A percentile compares a stretch with the other conserved stretches of the same genome.
Evolutionary conservation across 2,797 vertebrate species (phyloP).

Genomic region (Pseudomugil gertrudae): DNA sequence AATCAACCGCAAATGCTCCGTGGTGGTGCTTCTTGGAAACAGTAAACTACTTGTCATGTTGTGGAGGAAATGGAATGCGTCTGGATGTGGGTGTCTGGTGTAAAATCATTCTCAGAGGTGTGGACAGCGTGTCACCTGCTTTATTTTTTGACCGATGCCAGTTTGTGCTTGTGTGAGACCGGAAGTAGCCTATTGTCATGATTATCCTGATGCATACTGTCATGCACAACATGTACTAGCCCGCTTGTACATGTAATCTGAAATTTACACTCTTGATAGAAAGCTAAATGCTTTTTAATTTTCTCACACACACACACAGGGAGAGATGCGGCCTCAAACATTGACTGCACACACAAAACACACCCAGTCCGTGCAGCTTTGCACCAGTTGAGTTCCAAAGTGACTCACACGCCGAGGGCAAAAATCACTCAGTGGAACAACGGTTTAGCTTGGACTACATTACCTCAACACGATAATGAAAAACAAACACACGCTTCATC

Average conservation of each 20-base stretch:
- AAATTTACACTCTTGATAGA: conserved; percentile 27
- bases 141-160: conserved; percentile 26
- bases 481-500: neutral
- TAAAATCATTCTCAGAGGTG: conserved; percentile 30
- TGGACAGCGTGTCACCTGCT: conserved; percentile 31
- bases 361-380: conserved; percentile 13
- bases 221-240: conserved; percentile 6
- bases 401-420: conserved; percentile 25
- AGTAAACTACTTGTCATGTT: conserved; percentile 53
- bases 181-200: conserved; percentile 29
- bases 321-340: neutral
- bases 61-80: conserved; percentile 29
- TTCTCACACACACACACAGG: neutral
- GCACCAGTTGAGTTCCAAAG: conserved; percentile 11
- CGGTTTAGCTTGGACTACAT: neutral
- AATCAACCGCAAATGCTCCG: conserved; percentile 51
- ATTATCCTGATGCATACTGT: neutral
- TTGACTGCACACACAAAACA: conserved; percentile 17
- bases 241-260: conserved; percentile 1
- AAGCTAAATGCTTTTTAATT: conserved; percentile 9
- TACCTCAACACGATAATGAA: neutral
- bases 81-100: conserved; percentile 9
- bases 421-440: neutral
- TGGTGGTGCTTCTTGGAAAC: conserved; percentile 32
- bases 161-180: conserved; percentile 29